Conservation (phyloP, 2,797 vertebrate genomes). For the Danionella dracula region DNA sequence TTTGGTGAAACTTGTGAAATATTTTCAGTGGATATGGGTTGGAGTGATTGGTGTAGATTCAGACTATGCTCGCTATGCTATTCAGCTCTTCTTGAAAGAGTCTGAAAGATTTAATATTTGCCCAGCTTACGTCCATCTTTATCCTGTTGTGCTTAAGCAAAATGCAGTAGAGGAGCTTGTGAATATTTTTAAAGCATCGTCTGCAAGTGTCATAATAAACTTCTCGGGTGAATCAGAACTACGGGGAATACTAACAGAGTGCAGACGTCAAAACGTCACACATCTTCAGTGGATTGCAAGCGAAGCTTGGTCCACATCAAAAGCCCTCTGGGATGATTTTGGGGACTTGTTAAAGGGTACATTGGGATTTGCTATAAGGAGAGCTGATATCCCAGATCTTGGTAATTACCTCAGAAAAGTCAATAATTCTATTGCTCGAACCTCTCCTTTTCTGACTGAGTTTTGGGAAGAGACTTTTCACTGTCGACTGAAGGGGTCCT, state of each 20-base stretch:
- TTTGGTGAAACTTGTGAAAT: conserved; percentile 62
- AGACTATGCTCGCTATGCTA: conserved; percentile 72
- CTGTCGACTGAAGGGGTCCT: conserved; percentile 57
- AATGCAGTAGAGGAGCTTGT: conserved; percentile 59
- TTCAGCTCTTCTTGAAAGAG: conserved; percentile 72
- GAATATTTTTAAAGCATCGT: conserved; percentile 48
- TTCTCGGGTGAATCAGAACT: conserved; percentile 72
- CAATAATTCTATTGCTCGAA: conserved; percentile 26
- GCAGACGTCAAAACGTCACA: conserved; percentile 61
- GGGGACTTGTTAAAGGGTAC: conserved; percentile 66
- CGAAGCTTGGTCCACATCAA: conserved; percentile 74
- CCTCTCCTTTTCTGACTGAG: conserved; percentile 55
- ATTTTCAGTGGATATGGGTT: conserved; percentile 78
- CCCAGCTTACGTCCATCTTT: conserved; percentile 71
- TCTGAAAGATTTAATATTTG: conserved; percentile 62
- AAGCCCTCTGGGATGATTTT: conserved; percentile 68
- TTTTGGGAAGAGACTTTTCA: conserved; percentile 64
- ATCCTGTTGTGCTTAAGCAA: conserved; percentile 65
- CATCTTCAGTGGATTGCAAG: conserved; percentile 72
- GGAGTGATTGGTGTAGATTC: conserved; percentile 70
- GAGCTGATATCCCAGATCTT: conserved; percentile 65
- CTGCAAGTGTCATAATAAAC: conserved; percentile 69
- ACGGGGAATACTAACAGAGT: conserved; percentile 62
- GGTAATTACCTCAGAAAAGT: conserved; percentile 60
- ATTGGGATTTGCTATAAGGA: conserved; percentile 71